Evolutionary conservation across 2,113 vertebrate genomes (phyloP), one percentile per base, ranked within the genome.

Genomic region (Perca fluviatilis): DNA sequence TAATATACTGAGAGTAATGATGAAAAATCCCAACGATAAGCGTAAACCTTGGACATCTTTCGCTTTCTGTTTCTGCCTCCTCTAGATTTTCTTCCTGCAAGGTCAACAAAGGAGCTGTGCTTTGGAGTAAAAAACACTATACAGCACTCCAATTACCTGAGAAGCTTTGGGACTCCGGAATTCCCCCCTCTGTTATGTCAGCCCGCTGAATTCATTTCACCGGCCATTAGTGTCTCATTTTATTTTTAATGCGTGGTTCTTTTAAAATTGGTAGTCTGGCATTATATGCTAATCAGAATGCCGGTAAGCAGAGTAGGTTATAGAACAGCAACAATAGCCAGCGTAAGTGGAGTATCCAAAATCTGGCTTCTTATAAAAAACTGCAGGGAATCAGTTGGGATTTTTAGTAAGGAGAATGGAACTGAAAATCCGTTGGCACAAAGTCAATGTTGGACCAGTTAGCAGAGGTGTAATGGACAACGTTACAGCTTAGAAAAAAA

Each of bases 151-250:
- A 93, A 92, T 94, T 93, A 93, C 90, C 90, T 86, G 82, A 71
- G 92, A 87, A 86, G 91, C 92, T 89, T 74, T 90, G 92, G 88
- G 93, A 94, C 89, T 79, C 78, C 21, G 62, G 91, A 91, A 93
- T 93, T 94, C 92, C 93, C 92, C 71, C 70, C 82, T 86, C 89
- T 89, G 87, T 92, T 91, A 82, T 79, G 71, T 78, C 62, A 83
- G 80, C 80, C 85, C 51, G 72, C 86, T 82, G 86, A 91, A 93
- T 85, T 92, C 85, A 93, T 91, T 92, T 88, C 85, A 87, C 82
- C 2, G 58, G 79, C 83, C 83, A 91, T 92, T 94, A 93, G 85
- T 74, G 91, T 88, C 88, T 86, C 72, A 54, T 89, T 89, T 91
- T 88, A 87, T 85, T 83, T 86, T 84, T 87, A 86, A 91, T 82